A percentile compares a stretch with the other conserved stretches of the same genome.
These are phyloP conservation scores for Parus major DNA, from an alignment of 2,113 vertebrate genomes.

Conservation along the genomic window DNA sequence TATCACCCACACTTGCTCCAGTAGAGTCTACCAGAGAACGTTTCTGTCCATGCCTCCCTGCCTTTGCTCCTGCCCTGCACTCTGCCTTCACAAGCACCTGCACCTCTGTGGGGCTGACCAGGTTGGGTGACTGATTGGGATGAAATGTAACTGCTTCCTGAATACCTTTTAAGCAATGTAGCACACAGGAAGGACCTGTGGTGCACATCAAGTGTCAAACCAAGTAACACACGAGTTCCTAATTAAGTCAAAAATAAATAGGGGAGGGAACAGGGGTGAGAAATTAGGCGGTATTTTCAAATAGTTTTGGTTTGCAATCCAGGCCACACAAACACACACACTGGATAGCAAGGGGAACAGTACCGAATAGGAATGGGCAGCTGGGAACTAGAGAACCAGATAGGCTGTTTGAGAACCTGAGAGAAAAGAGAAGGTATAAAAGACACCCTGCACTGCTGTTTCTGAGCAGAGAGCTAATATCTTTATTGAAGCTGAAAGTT, in stretches of 20 bases:
- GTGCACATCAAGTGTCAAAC: background rate
- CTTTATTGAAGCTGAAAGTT: background rate
- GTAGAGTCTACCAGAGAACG: background rate
- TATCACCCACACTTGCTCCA: background rate
- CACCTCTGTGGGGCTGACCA: background rate
- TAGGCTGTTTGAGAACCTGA: background rate
- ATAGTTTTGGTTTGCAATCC: background rate
- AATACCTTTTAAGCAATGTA: background rate
- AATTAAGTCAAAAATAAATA: background rate
- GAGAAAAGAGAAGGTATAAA: background rate
- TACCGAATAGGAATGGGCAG: background rate
- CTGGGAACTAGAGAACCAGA: background rate
- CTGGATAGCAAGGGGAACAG: rapidly evolving
- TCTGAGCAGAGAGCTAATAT: background rate
- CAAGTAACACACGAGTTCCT: background rate
- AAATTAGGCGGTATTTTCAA: background rate
- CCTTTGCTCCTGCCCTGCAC: background rate
- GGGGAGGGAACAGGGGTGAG: rapidly evolving
- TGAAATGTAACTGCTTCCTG: background rate
- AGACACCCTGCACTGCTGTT: background rate
- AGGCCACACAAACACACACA: background rate
- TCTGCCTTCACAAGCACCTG: background rate
- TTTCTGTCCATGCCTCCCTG: background rate
- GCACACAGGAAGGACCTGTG: background rate
- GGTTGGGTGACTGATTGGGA: too few relatives aligned